Evolutionary conservation across 2,113 vertebrate genomes (phyloP).

Genomic region (Mustelus asterias): DNA sequence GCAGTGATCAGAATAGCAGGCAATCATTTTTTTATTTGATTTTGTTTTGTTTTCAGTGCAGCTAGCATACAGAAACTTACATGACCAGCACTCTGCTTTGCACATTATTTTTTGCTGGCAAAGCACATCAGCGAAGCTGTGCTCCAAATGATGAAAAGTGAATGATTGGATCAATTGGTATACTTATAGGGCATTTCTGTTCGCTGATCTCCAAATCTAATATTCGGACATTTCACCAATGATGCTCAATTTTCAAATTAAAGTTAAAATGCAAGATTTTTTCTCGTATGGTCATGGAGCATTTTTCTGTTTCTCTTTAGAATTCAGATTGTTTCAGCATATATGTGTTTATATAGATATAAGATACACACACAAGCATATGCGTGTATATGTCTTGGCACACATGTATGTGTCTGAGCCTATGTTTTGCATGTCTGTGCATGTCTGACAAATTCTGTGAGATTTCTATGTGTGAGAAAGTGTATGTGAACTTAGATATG

Average conservation of each 20-base stretch:
- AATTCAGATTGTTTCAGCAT: background rate
- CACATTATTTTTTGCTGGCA: background rate
- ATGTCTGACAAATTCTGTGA: background rate
- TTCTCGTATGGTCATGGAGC: background rate
- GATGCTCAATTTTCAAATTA: background rate
- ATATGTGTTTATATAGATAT: background rate
- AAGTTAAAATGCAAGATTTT: background rate
- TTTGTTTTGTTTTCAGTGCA: slow-evolving; percentile 11
- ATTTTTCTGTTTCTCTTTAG: background rate
- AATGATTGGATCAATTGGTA: background rate
- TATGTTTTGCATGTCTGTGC: background rate
- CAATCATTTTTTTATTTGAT: slow-evolving; percentile 16
- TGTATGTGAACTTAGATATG: background rate
- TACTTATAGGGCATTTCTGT: background rate
- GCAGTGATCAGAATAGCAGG: background rate
- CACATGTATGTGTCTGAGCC: background rate
- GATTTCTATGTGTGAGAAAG: background rate
- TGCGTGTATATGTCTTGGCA: too few relatives aligned
- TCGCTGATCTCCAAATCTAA: background rate
- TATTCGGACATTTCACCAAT: background rate
- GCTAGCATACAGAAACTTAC: background rate
- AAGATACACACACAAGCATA: too few relatives aligned
- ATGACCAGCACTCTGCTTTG: background rate
- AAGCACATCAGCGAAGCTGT: background rate
- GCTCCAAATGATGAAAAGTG: background rate